These are phyloP conservation scores for Acrocephalus kingi DNA, from an alignment of 2,113 vertebrate species.

Conservation along the genomic window DNA sequence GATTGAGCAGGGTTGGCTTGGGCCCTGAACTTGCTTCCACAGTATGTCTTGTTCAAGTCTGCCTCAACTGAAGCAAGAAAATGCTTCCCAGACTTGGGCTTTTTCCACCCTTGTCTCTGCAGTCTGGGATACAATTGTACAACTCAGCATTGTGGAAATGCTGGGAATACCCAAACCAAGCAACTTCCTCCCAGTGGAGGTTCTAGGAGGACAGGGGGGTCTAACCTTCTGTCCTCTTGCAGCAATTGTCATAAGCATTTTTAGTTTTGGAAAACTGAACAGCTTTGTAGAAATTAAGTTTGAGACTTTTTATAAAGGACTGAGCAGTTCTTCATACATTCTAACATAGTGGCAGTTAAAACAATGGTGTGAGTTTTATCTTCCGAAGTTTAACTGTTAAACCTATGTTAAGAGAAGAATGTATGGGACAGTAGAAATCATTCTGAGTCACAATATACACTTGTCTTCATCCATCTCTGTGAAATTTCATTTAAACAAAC, in stretches of 20 bases:
- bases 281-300: not conserved
- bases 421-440: not conserved
- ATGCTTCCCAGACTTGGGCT: not conserved
- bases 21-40: not conserved
- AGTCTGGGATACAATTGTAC: not conserved
- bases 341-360: not conserved
- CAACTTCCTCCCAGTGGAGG: not conserved
- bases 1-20: fast-evolving
- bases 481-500: not conserved
- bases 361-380: not conserved
- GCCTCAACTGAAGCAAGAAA: not conserved
- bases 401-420: not conserved
- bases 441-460: not conserved
- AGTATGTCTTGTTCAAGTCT: not conserved
- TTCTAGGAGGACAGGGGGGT: not conserved
- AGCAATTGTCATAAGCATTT: not conserved
- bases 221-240: not conserved
- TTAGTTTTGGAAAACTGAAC: not conserved
- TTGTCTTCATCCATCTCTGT: not conserved
- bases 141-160: not conserved
- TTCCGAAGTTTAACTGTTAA: not conserved
- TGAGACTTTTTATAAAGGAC: not conserved
- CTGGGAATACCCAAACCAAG: not conserved
- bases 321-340: not conserved
- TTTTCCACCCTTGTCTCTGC: not conserved